Evolutionary conservation across 1,140 invertebrate genomes (phyloP).

Genomic region (Euura lappo): DNA sequence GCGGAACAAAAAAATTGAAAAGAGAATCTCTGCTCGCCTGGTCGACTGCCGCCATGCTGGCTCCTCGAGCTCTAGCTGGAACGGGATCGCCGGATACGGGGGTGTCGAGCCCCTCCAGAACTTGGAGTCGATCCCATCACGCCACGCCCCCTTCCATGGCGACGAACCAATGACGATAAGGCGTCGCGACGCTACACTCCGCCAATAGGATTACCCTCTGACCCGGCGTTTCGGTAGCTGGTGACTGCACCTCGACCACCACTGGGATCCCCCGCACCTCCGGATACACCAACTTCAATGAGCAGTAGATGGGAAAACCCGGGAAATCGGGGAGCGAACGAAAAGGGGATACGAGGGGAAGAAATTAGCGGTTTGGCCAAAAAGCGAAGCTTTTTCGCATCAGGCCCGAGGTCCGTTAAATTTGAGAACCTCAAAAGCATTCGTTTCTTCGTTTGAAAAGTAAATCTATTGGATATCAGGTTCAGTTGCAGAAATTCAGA

Average conservation of each 20-base stretch:
- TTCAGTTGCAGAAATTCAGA: too few relatives aligned
- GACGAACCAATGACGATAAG: constrained; percentile 51
- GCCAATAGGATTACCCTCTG: constrained; percentile 63
- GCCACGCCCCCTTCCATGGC: constrained; percentile 47
- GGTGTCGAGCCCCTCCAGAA: constrained; percentile 31
- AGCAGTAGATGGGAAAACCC: not conserved
- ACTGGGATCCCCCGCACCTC: too few relatives aligned
- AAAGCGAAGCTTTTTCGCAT: too few relatives aligned
- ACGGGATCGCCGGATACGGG: constrained; percentile 14
- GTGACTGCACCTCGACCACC: constrained; percentile 29
- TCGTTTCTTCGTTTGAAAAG: too few relatives aligned
- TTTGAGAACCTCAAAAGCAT: too few relatives aligned
- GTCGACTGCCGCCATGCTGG: constrained; percentile 46
- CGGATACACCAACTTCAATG: too few relatives aligned
- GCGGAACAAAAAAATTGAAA: constrained; percentile 16
- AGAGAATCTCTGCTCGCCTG: constrained; percentile 26
- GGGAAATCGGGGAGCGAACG: not conserved
- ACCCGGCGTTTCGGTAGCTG: constrained; percentile 61
- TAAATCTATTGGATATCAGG: too few relatives aligned
- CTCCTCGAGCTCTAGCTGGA: constrained; percentile 24
- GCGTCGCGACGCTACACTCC: constrained; percentile 57
- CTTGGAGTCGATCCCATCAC: constrained; percentile 35
- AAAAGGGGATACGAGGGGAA: too few relatives aligned
- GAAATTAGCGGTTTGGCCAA: too few relatives aligned
- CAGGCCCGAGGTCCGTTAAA: too few relatives aligned